Evolutionary conservation across 2,888 invertebrate genomes (phyloP).

Genomic region (Latrodectus hesperus): DNA sequence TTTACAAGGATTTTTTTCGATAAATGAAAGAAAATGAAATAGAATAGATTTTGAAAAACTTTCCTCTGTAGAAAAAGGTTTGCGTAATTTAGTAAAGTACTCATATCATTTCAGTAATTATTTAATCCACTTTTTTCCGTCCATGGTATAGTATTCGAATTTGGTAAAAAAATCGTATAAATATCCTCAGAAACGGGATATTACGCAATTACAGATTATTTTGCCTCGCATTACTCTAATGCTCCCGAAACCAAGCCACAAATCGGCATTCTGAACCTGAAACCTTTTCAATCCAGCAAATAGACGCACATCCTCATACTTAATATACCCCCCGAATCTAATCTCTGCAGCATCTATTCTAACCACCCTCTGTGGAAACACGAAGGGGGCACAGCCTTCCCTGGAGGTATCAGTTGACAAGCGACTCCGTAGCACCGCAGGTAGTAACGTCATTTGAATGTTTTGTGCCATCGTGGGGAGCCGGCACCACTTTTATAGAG

Average conservation of each 20-base stretch:
- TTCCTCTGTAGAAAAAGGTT: too few relatives aligned
- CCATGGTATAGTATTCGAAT: too few relatives aligned
- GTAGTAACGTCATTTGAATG: slow-evolving; percentile 65
- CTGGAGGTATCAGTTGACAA: slow-evolving; percentile 65
- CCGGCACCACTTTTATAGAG: slow-evolving; percentile 9
- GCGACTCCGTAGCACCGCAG: slow-evolving; percentile 48
- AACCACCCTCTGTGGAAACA: slow-evolving; percentile 10
- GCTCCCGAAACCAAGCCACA: slow-evolving; percentile 33
- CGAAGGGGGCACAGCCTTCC: slow-evolving; percentile 25
- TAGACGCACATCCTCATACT: slow-evolving; percentile 39
- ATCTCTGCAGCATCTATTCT: slow-evolving; percentile 35
- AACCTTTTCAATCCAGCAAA: slow-evolving; percentile 60
- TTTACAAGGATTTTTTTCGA: too few relatives aligned
- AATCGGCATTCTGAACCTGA: slow-evolving; percentile 44
- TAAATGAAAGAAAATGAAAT: too few relatives aligned
- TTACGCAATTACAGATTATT: slow-evolving; percentile 20
- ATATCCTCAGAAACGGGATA: slow-evolving; percentile 7
- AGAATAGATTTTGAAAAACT: too few relatives aligned
- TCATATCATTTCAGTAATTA: too few relatives aligned
- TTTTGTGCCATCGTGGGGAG: slow-evolving; percentile 25
- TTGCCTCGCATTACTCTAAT: slow-evolving; percentile 42
- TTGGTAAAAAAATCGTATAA: too few relatives aligned
- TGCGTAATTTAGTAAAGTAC: too few relatives aligned
- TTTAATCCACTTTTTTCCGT: too few relatives aligned
- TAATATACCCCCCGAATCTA: slow-evolving; percentile 16